phyloP scores from a whole-genome alignment of 2,113 vertebrate genomes.

The Gorsachius goisagi region DNA sequence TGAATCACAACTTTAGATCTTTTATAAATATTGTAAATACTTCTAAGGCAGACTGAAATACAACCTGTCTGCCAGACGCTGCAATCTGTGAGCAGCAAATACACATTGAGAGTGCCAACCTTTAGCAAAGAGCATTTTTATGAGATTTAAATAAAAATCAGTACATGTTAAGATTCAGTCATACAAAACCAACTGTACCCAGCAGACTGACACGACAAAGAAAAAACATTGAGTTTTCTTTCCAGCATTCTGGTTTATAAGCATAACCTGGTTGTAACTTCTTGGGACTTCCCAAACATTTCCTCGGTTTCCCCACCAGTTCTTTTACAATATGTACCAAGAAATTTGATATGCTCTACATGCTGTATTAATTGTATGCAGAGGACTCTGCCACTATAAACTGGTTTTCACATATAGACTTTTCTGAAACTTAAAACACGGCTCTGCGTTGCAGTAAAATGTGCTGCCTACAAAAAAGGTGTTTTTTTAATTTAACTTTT shows the following conservation, averaged over 20 bases:
- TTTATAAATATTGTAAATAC: not conserved
- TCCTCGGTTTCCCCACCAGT: conserved; percentile 17
- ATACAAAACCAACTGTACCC: conserved; percentile 4
- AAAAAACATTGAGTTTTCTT: not conserved
- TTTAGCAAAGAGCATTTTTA: conserved; percentile 23
- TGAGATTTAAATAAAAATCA: not conserved
- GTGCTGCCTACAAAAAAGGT: not conserved
- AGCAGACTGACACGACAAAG: conserved; percentile 7
- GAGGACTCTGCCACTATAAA: conserved; percentile 2
- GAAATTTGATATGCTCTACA: conserved; percentile 47
- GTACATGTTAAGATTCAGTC: not conserved
- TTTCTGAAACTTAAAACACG: conserved; percentile 2
- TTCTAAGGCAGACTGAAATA: not conserved
- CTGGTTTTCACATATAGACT: not conserved
- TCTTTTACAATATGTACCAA: conserved; percentile 7
- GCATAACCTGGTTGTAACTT: conserved; percentile 42
- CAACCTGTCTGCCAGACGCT: conserved; percentile 33
- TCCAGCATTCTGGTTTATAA: conserved; percentile 25
- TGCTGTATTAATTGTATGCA: conserved; percentile 10
- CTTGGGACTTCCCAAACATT: conserved; percentile 17
- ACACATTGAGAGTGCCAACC: not conserved
- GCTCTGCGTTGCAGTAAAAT: conserved; percentile 20
- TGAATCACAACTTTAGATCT: not conserved
- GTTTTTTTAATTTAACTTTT: not conserved
- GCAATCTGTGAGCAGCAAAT: not conserved